Evolutionary conservation across 2,113 vertebrate genomes (phyloP).

Genomic region (Tricholaema leucomelas): DNA sequence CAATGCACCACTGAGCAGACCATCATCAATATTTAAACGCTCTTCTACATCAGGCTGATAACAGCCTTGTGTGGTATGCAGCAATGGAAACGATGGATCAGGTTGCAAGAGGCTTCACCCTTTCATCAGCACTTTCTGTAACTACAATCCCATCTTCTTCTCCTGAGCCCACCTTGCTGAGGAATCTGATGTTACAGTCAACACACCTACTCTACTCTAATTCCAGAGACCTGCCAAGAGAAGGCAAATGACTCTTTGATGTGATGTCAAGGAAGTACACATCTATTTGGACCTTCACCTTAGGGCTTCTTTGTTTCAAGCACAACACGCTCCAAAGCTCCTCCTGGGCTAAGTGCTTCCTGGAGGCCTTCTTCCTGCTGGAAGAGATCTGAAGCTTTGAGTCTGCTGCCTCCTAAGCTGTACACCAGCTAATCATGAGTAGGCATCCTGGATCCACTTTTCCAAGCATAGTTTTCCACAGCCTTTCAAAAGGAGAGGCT

Average conservation of each 20-base stretch:
- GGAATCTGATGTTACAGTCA: not conserved
- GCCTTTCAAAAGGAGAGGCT: not conserved
- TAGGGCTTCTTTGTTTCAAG: not conserved
- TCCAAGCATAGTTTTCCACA: not conserved
- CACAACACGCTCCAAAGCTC: not conserved
- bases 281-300: not conserved
- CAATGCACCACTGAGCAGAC: not conserved
- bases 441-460: not conserved
- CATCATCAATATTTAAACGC: conserved; percentile 16
- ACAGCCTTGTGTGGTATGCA: not conserved
- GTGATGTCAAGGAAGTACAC: not conserved
- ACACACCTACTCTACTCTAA: not conserved
- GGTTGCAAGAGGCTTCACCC: not conserved
- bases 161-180: not conserved
- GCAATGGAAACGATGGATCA: not conserved
- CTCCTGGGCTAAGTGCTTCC: not conserved
- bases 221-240: not conserved
- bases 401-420: not conserved
- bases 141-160: not conserved
- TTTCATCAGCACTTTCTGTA: not conserved
- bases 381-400: not conserved
- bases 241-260: not conserved
- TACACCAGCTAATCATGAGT: not conserved
- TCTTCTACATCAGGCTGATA: not conserved
- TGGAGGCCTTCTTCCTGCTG: not conserved